These are phyloP conservation scores for Meiosimyza platycephala DNA, from an alignment of 2,888 invertebrate genomes.

Conservation along the genomic window DNA sequence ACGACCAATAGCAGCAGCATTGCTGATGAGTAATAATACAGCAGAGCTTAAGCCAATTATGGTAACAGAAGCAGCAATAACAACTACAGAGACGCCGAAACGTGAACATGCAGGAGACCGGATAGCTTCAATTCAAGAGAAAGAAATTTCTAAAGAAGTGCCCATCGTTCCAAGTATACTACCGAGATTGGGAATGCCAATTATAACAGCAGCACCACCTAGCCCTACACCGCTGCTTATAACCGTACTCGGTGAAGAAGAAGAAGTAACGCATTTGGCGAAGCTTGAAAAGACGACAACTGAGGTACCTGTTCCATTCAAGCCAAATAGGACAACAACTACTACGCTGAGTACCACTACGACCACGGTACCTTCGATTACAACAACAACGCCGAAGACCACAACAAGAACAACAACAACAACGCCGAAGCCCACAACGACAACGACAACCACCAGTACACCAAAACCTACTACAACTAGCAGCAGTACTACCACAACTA, in stretches of 20 bases:
- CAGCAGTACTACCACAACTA: constrained; percentile 30
- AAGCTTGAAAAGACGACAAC: constrained; percentile 5
- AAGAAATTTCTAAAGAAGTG: neutral
- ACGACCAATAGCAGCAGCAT: neutral
- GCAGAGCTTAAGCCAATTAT: constrained; percentile 29
- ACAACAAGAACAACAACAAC: constrained; percentile 33
- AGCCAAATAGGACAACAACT: constrained; percentile 35
- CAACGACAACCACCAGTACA: constrained; percentile 32
- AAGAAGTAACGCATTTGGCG: constrained; percentile 48
- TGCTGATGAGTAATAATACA: neutral
- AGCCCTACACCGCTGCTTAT: constrained; percentile 61
- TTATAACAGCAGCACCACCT: constrained; percentile 3
- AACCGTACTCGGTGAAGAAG: constrained; percentile 60
- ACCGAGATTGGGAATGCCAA: neutral
- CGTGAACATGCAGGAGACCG: neutral
- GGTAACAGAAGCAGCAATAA: constrained; percentile 2
- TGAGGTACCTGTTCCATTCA: constrained; percentile 17
- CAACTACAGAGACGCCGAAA: constrained; percentile 2
- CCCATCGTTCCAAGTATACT: constrained; percentile 40
- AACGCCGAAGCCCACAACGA: constrained; percentile 28
- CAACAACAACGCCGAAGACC: constrained; percentile 25
- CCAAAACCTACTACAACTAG: constrained; percentile 30
- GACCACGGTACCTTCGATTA: constrained; percentile 33
- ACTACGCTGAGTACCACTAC: neutral
- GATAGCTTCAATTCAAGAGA: constrained; percentile 27